Evolutionary conservation across 2,888 invertebrate genomes (phyloP).

Genomic region (Zhuqinia jingwanae): DNA sequence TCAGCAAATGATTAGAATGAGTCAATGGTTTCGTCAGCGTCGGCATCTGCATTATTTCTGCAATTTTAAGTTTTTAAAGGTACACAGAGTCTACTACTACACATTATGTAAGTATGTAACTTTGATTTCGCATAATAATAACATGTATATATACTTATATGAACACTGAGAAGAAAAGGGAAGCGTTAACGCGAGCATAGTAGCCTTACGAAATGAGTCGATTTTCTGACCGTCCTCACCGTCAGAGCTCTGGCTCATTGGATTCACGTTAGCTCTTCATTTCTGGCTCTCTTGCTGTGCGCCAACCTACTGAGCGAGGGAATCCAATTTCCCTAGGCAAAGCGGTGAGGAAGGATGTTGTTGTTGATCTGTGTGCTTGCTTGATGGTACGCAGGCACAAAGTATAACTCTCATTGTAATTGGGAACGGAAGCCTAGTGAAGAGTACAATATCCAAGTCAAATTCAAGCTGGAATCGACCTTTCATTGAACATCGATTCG

Average conservation of each 20-base stretch:
- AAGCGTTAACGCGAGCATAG: conserved; percentile 52
- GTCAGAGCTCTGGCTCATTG: conserved; percentile 55
- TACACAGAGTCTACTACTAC: too few relatives aligned
- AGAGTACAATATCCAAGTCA: conserved; percentile 61
- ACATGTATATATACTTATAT: too few relatives aligned
- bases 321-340: background rate
- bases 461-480: conserved; percentile 73
- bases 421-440: conserved; percentile 15
- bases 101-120: too few relatives aligned
- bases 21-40: too few relatives aligned
- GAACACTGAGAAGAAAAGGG: conserved; percentile 2
- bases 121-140: too few relatives aligned
- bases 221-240: conserved; percentile 70
- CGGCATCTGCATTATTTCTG: too few relatives aligned
- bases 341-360: background rate
- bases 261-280: too few relatives aligned
- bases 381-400: background rate
- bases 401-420: background rate
- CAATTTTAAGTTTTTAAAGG: too few relatives aligned
- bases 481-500: conserved; percentile 66
- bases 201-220: conserved; percentile 50
- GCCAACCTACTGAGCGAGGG: conserved; percentile 22
- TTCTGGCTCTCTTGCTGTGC: too few relatives aligned
- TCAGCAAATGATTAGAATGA: too few relatives aligned
- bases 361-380: background rate